Evolutionary conservation across 2,888 invertebrate species (phyloP), one percentile per base, ranked within the genome.

Genomic region (Epinotia ramella): DNA sequence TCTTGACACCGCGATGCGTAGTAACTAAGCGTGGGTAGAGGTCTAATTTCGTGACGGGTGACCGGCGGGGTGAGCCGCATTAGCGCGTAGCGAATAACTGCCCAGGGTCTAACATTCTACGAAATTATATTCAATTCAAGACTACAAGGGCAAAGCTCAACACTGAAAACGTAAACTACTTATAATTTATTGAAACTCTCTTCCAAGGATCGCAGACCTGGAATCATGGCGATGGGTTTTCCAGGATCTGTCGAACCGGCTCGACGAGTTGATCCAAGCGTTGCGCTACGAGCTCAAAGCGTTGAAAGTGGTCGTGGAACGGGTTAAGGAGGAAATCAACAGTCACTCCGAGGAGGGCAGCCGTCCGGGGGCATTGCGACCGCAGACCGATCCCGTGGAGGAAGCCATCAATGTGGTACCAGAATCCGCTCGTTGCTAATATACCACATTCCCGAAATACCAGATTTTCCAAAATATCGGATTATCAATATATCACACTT

Each of bases 211-310:
- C 78, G 86, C 93, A 73, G 92, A 93, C 40, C 87, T 94, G 73
- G 84, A 87, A 2, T 92, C 93, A 9, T 94, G 94, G 94, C 88
- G 87, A 5, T 94, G 94, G 94, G 92, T 94, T 0, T 80, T 94
- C 0, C 83, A 88, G 73, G 94, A 94, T 74, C 82, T 94, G 2
- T 82, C 84, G 0, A 89, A 88, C 76, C 89, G 94, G 2, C 79
- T 94, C 2, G 84, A 86, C 3, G 92, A 93, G 12, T 87, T 88
- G 0, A 81, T 88, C 13, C 82, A 64, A 0, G 82, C 87, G 2
- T 82, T 94, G 0, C 81, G 83, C 9, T 85, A 94, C 59, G 94
- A 94, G 76, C 87, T 87, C 56, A 87, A 91, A 3, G 91, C 93
- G 3, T 77, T 93, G 0, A 78, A 83, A 7, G 92, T 92, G 6